Conservation (phyloP, 1,140 invertebrate genomes). For the Tyrophagus putrescentiae region DNA sequence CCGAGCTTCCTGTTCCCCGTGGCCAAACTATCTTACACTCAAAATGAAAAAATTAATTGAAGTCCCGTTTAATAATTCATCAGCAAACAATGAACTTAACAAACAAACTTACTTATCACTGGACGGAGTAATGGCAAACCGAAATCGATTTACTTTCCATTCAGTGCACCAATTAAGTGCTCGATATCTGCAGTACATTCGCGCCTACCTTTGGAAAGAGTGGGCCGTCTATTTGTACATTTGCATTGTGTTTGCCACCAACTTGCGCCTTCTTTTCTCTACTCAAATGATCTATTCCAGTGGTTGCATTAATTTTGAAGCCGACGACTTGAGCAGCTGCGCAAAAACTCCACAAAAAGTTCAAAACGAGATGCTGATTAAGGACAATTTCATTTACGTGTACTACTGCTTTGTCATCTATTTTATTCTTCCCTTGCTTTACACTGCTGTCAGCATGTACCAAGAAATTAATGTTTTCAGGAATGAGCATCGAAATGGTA, state of each 20-base stretch:
- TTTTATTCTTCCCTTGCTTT: neutral
- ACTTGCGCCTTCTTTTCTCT: neutral
- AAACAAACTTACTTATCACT: neutral
- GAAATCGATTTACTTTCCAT: neutral
- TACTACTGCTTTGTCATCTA: neutral
- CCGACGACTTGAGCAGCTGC: conserved; percentile 4
- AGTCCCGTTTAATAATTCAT: no score
- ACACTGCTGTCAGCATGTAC: neutral
- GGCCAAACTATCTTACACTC: neutral
- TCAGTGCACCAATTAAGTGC: neutral
- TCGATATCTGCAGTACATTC: conserved; percentile 5
- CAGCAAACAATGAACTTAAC: neutral
- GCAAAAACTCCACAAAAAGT: neutral
- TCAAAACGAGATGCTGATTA: neutral
- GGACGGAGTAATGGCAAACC: neutral
- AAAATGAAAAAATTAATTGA: no score
- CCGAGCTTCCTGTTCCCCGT: neutral
- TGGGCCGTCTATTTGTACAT: neutral
- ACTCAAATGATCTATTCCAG: neutral
- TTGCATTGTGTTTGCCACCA: neutral
- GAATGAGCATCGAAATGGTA: conserved; percentile 15
- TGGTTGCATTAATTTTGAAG: conserved; percentile 3
- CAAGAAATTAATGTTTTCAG: neutral
- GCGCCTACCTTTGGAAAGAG: neutral
- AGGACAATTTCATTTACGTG: neutral